Evolutionary conservation across 1,140 invertebrate species (phyloP).

Genomic region (Drosophila pseudoananassae): DNA sequence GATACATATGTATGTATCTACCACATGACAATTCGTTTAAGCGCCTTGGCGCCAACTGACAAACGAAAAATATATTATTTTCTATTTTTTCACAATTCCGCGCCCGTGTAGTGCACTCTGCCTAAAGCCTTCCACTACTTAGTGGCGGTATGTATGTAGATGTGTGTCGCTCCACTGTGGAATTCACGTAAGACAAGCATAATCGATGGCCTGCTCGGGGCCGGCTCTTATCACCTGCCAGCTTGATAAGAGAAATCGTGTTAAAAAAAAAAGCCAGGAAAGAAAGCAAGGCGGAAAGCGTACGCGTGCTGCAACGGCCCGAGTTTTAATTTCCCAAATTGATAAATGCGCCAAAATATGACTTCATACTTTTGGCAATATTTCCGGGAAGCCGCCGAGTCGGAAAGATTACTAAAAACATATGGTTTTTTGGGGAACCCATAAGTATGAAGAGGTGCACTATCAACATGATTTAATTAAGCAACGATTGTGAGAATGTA

Average conservation of each 20-base stretch:
- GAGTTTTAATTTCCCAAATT: constrained; percentile 43
- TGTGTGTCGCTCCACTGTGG: constrained; percentile 8
- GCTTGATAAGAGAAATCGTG: constrained; percentile 28
- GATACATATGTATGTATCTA: constrained; percentile 1
- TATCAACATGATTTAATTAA: too few species aligned
- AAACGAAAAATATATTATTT: constrained; percentile 48
- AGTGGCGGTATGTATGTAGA: neutral
- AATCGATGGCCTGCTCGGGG: constrained; percentile 40
- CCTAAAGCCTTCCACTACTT: constrained; percentile 35
- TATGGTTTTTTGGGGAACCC: too few species aligned
- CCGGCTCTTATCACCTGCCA: constrained; percentile 32
- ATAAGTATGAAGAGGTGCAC: too few species aligned
- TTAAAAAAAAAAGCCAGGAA: constrained; percentile 9
- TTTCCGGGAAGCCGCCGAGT: constrained; percentile 25
- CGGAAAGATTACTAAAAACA: neutral
- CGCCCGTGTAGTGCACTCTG: constrained; percentile 20
- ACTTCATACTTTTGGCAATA: constrained; percentile 16
- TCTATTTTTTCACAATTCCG: constrained; percentile 17
- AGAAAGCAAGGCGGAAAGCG: neutral
- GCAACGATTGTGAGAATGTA: too few species aligned
- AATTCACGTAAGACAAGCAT: constrained; percentile 61
- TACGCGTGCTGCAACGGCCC: constrained; percentile 27
- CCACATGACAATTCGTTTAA: constrained; percentile 49
- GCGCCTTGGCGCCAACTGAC: constrained; percentile 59
- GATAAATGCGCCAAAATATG: constrained; percentile 34